Conservation (phyloP, 2,113 vertebrate species). For the Mus musculus region GRCm39 chr19:22447501-22448000, state of each 20-base stretch:
- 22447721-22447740: slow-evolving; percentile 77
- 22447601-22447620: slow-evolving; percentile 77
- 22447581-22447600: slow-evolving; percentile 38
- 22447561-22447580: slow-evolving; percentile 46
- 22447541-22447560: neutral
- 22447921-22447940: slow-evolving; percentile 22
- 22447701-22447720: slow-evolving; percentile 65
- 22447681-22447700: slow-evolving; percentile 73
- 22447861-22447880: neutral
- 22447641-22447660: slow-evolving; percentile 70
- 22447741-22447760: slow-evolving; percentile 75
- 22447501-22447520: slow-evolving; percentile 18
- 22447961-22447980: neutral
- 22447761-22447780: slow-evolving; percentile 13
- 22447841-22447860: slow-evolving; percentile 23
- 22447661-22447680: slow-evolving; percentile 76
- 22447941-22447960: neutral
- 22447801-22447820: slow-evolving; percentile 37
- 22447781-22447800: neutral
- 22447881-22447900: neutral
- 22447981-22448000: neutral
- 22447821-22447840: slow-evolving; percentile 56
- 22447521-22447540: slow-evolving; percentile 50
- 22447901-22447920: neutral
- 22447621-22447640: slow-evolving; percentile 62